Evolutionary conservation across 2,888 invertebrate species (phyloP).

Genomic region (Macaria notata): DNA sequence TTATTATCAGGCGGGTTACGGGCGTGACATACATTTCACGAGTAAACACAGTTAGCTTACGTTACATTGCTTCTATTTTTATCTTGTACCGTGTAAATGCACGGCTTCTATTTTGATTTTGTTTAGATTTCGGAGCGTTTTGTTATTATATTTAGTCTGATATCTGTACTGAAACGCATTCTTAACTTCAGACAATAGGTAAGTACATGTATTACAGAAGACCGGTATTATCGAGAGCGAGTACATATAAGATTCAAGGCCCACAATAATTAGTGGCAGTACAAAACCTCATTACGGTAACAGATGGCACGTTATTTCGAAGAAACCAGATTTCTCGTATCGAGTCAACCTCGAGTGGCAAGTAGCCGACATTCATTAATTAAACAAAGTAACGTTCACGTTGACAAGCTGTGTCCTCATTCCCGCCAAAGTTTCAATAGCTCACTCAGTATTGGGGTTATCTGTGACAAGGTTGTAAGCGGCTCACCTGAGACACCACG

Average conservation of each 20-base stretch:
- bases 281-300: conserved; percentile 14
- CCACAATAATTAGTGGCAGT: conserved; percentile 7
- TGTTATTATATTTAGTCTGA: conserved; percentile 1
- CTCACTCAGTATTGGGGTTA: conserved; percentile 60
- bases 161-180: no score
- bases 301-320: conserved; percentile 12
- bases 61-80: conserved; percentile 39
- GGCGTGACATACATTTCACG: conserved; percentile 71
- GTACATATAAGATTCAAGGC: neutral
- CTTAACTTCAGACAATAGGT: no score
- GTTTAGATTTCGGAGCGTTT: conserved; percentile 16
- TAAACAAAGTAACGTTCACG: conserved; percentile 52
- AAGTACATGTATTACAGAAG: no score
- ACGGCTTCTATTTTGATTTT: conserved; percentile 19
- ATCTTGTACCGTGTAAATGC: conserved; percentile 20
- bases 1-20: conserved; percentile 75
- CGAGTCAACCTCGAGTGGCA: conserved; percentile 33
- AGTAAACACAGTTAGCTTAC: conserved; percentile 57
- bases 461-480: conserved; percentile 74
- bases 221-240: neutral
- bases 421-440: conserved; percentile 70
- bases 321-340: conserved; percentile 28
- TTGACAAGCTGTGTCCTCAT: conserved; percentile 57
- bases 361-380: conserved; percentile 53
- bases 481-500: conserved; percentile 69